phyloP scores from a whole-genome alignment of 2,797 vertebrate species.

The Coluber constrictor region DNA sequence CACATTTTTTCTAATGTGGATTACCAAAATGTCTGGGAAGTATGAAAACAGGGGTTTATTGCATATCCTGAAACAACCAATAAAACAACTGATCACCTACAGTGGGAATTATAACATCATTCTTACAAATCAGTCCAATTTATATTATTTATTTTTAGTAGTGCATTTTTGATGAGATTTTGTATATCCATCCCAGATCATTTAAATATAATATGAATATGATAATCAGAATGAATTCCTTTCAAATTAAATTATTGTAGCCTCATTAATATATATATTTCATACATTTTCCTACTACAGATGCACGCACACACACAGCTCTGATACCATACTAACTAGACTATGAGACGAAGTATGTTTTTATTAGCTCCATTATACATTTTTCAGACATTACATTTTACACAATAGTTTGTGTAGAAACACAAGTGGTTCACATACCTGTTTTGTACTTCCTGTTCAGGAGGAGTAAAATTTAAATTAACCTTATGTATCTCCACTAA shows the following conservation, averaged over 20 bases:
- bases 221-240: not conserved
- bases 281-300: not conserved
- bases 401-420: not conserved
- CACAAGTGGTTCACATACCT: not conserved
- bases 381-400: not conserved
- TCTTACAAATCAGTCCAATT: not conserved
- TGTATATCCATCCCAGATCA: not conserved
- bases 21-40: not conserved
- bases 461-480: not conserved
- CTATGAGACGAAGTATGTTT: not conserved
- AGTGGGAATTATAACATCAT: not conserved
- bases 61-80: not conserved
- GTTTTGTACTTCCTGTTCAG: not conserved
- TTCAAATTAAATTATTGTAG: not conserved
- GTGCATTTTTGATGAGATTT: not conserved
- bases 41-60: not conserved
- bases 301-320: not conserved
- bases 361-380: not conserved
- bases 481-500: not conserved
- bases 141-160: not conserved
- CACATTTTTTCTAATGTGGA: not conserved
- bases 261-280: not conserved
- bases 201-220: not conserved
- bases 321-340: not conserved
- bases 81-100: not conserved